Evolutionary conservation across 2,113 vertebrate genomes (phyloP), one percentile per base, ranked within the genome.

Genomic region (Zeus faber): DNA sequence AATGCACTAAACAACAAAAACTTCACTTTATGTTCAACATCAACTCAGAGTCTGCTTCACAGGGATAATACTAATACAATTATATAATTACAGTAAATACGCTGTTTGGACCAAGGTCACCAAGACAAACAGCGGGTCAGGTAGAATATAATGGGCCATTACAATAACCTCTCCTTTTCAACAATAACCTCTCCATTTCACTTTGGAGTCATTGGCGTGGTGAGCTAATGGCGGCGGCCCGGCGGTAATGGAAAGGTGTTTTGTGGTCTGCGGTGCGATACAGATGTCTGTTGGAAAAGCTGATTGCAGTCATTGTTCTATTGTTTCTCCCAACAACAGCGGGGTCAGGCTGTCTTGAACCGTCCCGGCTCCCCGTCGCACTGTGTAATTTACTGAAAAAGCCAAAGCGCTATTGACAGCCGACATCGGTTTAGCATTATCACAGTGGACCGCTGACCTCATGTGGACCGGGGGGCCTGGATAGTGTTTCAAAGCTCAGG

Each of bases 331-430:
- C 64, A 71, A 84, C 77, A 84, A 81, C 81, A 70, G 59, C 44
- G 54, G 65, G 84, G 85, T 86, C 79, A 84, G 79, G 57, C 72
- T 67, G 65, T 72, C 80, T 72, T 82, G 82, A 84, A 81, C 84
- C 76, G 6, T 9, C n/a, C 47, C 53, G 27, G 72, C 73, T 78
- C 13, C 74, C 71, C 61, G 51, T 49, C 52, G 67, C 68, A 67
- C 74, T 67, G 61, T 85, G 84, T 87, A 82, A 88, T 89, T 89
- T 86, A 87, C 80, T 79, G 81, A 79, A 79, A 72, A 85, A 80
- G 72, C 75, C 76, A 86, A 84, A 78, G 78, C 26, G 72, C 76
- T 86, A 85, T 85, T 84, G 84, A 87, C 84, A 85, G 80, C 59
- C 46, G 31, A 69, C 74, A 81, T 80, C 77, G 79, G 80, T 73